Evolutionary conservation across 1,140 invertebrate species (phyloP), one percentile per base, ranked within the genome.

Genomic region (Drosophila burlai): DNA sequence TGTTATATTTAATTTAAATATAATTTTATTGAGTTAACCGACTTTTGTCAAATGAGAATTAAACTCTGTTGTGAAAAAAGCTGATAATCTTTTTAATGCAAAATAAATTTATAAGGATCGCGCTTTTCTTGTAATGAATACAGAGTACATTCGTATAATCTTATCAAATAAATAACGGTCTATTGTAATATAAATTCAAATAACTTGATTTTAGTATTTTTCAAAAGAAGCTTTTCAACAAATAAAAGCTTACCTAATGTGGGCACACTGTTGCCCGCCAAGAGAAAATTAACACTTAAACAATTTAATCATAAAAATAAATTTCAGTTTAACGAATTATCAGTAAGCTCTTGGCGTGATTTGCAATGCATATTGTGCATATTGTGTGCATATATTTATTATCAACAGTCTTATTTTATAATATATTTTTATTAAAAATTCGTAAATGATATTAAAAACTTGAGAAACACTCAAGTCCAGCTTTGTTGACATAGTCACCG

Each of bases 401-500:
- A 3, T 31, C 2, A 29, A 3, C 10, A 5, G 6, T 55, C 18
- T 36, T 7, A 11, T 13, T 18, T 18, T 52, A 13, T 3, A 34
- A 8, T 34, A 4, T 36, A 9, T 21, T 36, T 18, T 34, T 13
- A 34, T 34, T 13, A 13, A 21, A 15, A 9, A 29, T 10, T 29
- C 9, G 8, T 7, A n/a, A 8, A 10, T 31, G 3, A 6, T 16
- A 7, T 34, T 21, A 6, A 16, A 36, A 45, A 8, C 10, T 62
- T 34, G 2, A 45, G 40, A 9, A 34, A 7, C 15, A 43, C 55
- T 43, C 5, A 15, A 29, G n/a, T 40, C 16, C 62, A 61, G 15
- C 13, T 55, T 43, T 62, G 57, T 65, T 34, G 55, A 62, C 29
- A 24, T 13, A 60, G 57, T 10, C 18, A n/a, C 10, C 16, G 2